phyloP scores from a whole-genome alignment of 1,140 invertebrate species.

The Drosophila willistoni region DNA sequence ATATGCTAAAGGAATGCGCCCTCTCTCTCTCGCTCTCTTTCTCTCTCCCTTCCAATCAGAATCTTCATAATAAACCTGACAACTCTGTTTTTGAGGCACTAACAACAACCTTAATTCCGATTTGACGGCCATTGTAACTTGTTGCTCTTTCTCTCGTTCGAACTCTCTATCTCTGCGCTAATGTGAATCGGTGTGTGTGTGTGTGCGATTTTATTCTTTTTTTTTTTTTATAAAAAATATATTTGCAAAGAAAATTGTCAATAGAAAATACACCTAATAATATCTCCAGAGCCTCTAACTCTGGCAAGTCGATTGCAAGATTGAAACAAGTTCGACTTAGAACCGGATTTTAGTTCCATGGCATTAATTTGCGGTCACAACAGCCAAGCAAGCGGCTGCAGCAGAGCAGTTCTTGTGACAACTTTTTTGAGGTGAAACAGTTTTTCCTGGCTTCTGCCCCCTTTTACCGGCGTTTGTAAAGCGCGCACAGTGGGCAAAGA shows the following conservation, averaged over 20 bases:
- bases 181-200: conserved; percentile 27
- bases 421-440: conserved; percentile 58
- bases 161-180: conserved; percentile 33
- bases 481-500: conserved; percentile 2
- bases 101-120: conserved; percentile 49
- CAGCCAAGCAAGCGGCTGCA: conserved; percentile 11
- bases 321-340: conserved; percentile 60
- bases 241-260: conserved; percentile 37
- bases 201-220: conserved; percentile 25
- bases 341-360: conserved; percentile 66
- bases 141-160: conserved; percentile 57
- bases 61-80: conserved; percentile 45
- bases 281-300: background rate
- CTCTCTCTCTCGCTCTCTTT: background rate
- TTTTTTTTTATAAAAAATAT: conserved; percentile 23
- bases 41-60: conserved; percentile 21
- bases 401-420: conserved; percentile 52
- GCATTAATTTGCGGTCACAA: conserved; percentile 55
- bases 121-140: conserved; percentile 76
- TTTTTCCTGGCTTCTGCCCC: conserved; percentile 32
- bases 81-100: conserved; percentile 50
- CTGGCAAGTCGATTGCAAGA: conserved; percentile 15
- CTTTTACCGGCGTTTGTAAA: conserved; percentile 6
- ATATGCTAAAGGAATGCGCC: conserved; percentile 27
- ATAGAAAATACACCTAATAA: conserved; percentile 11